Evolutionary conservation across 2,113 vertebrate species (phyloP).

Genomic region (Clupea harengus): DNA sequence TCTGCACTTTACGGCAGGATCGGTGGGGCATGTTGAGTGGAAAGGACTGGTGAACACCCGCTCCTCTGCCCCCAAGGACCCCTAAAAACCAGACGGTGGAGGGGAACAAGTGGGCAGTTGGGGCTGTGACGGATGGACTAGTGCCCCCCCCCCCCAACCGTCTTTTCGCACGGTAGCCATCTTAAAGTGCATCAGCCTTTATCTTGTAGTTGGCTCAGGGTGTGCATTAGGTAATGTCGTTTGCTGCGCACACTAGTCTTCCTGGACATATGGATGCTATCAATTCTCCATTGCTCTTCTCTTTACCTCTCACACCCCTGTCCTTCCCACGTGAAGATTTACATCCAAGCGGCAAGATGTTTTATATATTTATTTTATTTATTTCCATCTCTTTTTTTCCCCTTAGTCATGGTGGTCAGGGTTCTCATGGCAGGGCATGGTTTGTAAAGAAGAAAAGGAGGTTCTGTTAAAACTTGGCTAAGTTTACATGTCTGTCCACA

Average conservation of each 20-base stretch:
- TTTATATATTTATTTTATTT: slow-evolving; percentile 25
- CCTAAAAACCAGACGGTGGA: slow-evolving; percentile 14
- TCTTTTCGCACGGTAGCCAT: slow-evolving; percentile 46
- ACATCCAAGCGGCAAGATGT: slow-evolving; percentile 35
- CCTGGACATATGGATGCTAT: slow-evolving; percentile 49
- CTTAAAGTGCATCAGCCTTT: slow-evolving; percentile 29
- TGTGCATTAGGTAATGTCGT: slow-evolving; percentile 41
- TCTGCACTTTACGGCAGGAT: not conserved
- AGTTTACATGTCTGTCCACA: slow-evolving; percentile 58
- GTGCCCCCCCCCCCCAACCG: slow-evolving; percentile 15
- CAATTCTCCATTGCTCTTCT: slow-evolving; percentile 36
- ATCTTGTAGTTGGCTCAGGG: slow-evolving; percentile 44
- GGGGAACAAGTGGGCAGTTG: slow-evolving; percentile 26
- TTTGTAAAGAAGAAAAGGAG: slow-evolving; percentile 21
- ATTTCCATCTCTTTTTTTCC: slow-evolving; percentile 29
- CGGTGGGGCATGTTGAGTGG: not conserved
- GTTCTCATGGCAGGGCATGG: not conserved
- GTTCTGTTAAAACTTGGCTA: slow-evolving; percentile 49
- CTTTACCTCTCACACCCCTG: slow-evolving; percentile 19
- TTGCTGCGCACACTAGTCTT: slow-evolving; percentile 41
- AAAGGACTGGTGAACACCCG: slow-evolving; percentile 12
- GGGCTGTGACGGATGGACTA: slow-evolving; percentile 38
- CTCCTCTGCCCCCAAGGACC: not conserved
- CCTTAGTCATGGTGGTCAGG: slow-evolving; percentile 33
- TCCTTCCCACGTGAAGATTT: slow-evolving; percentile 45